Conservation (phyloP, 1,140 invertebrate species). For the Heliconius nattereri region DNA sequence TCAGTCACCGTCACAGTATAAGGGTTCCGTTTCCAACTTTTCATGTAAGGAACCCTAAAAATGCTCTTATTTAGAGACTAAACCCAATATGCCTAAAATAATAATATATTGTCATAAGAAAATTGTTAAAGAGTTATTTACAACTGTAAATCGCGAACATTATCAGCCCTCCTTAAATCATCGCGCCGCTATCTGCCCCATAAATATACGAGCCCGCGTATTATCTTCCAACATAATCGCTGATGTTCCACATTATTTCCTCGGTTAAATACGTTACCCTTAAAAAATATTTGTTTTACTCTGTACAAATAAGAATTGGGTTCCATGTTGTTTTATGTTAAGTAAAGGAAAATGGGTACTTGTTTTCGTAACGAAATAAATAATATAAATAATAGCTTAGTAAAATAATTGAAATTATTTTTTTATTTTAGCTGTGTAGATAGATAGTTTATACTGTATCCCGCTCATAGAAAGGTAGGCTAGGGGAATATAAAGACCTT, state of each 20-base stretch:
- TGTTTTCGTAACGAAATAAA: not conserved
- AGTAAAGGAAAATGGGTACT: not conserved
- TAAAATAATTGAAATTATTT: not conserved
- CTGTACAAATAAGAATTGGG: slow-evolving; percentile 23
- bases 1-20: too few species aligned
- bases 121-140: slow-evolving; percentile 36
- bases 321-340: slow-evolving; percentile 23
- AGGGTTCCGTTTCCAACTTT: too few species aligned
- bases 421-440: not conserved
- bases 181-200: slow-evolving; percentile 53
- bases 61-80: not conserved
- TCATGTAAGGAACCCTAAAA: not conserved
- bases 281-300: slow-evolving; percentile 54
- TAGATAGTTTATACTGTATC: not conserved
- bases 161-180: slow-evolving; percentile 66
- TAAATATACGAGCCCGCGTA: slow-evolving; percentile 55
- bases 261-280: slow-evolving; percentile 46
- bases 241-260: slow-evolving; percentile 62
- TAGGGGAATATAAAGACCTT: too few species aligned
- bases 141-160: slow-evolving; percentile 43
- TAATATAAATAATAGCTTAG: not conserved
- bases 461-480: too few species aligned
- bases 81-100: not conserved
- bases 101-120: slow-evolving; percentile 22
- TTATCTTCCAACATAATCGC: slow-evolving; percentile 66